A percentile compares a stretch with the other conserved stretches of the same genome.
Conservation (phyloP, 1,140 invertebrate genomes). For the Centruroides sculpturatus region DNA sequence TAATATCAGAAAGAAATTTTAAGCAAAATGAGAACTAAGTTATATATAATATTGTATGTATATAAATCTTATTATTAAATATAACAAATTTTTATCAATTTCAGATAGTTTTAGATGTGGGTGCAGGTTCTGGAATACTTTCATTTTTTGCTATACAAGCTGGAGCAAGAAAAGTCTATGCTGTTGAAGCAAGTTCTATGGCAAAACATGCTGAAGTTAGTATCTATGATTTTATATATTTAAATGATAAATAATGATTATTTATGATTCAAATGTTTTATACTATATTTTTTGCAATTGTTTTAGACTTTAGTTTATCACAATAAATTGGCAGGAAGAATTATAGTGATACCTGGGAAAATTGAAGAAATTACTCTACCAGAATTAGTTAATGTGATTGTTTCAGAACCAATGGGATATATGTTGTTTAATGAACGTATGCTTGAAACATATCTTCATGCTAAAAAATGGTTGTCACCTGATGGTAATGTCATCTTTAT, state of each 20-base stretch:
- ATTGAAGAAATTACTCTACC: slow-evolving; percentile 95
- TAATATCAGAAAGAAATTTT: neutral
- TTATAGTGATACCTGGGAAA: slow-evolving; percentile 90
- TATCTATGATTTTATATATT: neutral
- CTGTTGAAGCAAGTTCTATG: slow-evolving; percentile 97
- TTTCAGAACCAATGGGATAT: slow-evolving; percentile 99
- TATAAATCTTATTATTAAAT: neutral
- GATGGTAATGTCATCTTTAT: slow-evolving; percentile 39
- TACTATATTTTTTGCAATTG: neutral
- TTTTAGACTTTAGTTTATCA: slow-evolving; percentile 61
- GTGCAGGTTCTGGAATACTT: slow-evolving; percentile 90
- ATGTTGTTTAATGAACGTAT: slow-evolving; percentile 99
- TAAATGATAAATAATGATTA: neutral
- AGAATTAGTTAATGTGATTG: slow-evolving; percentile 90
- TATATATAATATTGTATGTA: neutral
- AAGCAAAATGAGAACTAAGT: neutral
- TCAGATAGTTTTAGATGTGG: slow-evolving; percentile 83
- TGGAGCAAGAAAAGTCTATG: slow-evolving; percentile 91
- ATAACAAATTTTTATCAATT: slow-evolving; percentile 1
- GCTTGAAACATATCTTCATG: slow-evolving; percentile 97
- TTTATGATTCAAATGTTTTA: neutral
- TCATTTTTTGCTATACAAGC: slow-evolving; percentile 98
- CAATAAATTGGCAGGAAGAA: slow-evolving; percentile 73
- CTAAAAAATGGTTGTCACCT: slow-evolving; percentile 92
- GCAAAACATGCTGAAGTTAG: slow-evolving; percentile 81